These are phyloP conservation scores for Herminia tarsipennalis DNA, from an alignment of 2,888 invertebrate species.

Conservation along the genomic window DNA sequence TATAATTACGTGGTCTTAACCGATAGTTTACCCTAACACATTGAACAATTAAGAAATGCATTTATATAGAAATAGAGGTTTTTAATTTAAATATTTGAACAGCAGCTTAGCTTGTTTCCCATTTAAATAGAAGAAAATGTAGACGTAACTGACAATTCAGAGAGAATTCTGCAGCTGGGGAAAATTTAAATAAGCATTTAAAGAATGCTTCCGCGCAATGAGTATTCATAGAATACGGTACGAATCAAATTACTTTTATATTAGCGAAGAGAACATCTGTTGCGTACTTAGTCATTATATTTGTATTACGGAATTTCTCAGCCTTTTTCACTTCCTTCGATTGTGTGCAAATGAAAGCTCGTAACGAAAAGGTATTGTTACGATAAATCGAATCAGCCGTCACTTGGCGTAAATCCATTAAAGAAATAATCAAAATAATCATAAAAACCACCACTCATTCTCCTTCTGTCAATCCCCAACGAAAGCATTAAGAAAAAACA, in stretches of 20 bases:
- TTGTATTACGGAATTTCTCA: neutral
- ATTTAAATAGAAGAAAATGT: conserved; percentile 35
- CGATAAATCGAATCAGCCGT: too few relatives aligned
- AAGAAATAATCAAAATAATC: too few relatives aligned
- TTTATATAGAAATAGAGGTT: neutral
- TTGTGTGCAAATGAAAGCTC: too few relatives aligned
- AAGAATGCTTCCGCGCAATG: conserved; percentile 24
- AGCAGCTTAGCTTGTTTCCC: conserved; percentile 41
- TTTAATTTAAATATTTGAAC: conserved; percentile 16
- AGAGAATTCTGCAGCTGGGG: conserved; percentile 33
- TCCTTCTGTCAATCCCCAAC: too few relatives aligned
- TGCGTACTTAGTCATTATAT: conserved; percentile 10
- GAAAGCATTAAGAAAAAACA: too few relatives aligned
- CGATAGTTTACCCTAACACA: neutral
- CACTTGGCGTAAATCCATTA: too few relatives aligned
- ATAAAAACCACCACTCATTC: too few relatives aligned
- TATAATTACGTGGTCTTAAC: neutral
- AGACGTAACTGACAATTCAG: conserved; percentile 39
- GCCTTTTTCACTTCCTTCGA: neutral
- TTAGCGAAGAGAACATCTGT: conserved; percentile 25
- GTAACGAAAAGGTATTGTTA: too few relatives aligned
- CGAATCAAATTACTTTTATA: conserved; percentile 43
- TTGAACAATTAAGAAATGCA: conserved; percentile 1
- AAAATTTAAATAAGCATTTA: conserved; percentile 37
- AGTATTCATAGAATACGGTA: conserved; percentile 35